Percentiles rank a stretch among this genome's conserved stretches.
These are phyloP conservation scores for Mellivora capensis DNA, from an alignment of 2,113 vertebrate genomes.

Conservation along the genomic window DNA sequence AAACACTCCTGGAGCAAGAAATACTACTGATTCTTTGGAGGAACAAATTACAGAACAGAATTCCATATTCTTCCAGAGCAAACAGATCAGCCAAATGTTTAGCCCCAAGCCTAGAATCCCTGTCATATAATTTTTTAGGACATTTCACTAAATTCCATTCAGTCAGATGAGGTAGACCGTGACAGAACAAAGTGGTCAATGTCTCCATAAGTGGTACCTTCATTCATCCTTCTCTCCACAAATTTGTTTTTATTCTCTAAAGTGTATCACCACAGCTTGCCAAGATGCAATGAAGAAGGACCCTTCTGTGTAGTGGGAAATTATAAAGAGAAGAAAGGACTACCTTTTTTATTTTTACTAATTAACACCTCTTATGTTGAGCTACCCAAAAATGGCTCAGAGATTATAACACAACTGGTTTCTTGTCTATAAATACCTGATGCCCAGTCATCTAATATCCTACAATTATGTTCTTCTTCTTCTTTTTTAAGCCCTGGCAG, in stretches of 20 bases:
- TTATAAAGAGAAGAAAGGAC: not conserved
- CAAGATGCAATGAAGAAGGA: not conserved
- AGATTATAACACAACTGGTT: not conserved
- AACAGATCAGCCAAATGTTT: not conserved
- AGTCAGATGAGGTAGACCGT: not conserved
- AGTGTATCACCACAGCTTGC: not conserved
- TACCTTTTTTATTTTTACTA: not conserved
- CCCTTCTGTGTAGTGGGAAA: not conserved
- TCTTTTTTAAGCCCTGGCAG: not conserved
- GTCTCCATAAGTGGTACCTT: not conserved
- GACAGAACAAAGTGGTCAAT: not conserved
- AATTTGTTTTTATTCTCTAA: not conserved
- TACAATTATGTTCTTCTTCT: not conserved
- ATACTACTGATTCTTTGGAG: not conserved
- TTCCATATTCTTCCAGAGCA: not conserved
- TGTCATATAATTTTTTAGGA: not conserved
- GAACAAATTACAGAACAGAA: not conserved
- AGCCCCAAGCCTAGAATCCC: not conserved
- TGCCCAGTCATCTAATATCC: not conserved
- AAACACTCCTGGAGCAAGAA: not conserved
- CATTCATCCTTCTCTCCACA: not conserved
- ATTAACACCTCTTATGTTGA: not conserved
- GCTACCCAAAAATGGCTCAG: not conserved
- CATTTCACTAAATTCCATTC: constrained; percentile 8
- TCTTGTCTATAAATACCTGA: not conserved